phyloP scores from a whole-genome alignment of 2,113 vertebrate species.

The Indri indri region DNA sequence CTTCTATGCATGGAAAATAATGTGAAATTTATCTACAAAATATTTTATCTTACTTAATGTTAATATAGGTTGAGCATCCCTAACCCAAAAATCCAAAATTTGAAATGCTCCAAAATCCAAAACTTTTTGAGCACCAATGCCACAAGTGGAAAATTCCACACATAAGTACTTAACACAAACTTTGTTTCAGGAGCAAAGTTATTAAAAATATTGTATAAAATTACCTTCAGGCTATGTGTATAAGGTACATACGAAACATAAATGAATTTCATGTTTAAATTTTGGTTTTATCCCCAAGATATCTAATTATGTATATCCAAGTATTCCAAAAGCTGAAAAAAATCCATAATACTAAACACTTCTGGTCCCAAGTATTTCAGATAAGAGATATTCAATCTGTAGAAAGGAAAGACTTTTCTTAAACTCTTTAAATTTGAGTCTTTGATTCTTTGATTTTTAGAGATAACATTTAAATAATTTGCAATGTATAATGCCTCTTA shows the following conservation, averaged over 20 bases:
- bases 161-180: background rate
- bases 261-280: background rate
- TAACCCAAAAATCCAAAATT: background rate
- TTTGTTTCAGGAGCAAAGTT: background rate
- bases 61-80: background rate
- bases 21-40: background rate
- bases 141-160: background rate
- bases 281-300: background rate
- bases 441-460: background rate
- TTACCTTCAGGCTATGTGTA: background rate
- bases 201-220: background rate
- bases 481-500: background rate
- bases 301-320: background rate
- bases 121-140: background rate
- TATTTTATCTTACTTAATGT: background rate
- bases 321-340: background rate
- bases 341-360: background rate
- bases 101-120: background rate
- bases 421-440: background rate
- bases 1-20: background rate
- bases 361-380: background rate
- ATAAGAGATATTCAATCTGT: background rate
- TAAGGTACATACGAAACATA: background rate
- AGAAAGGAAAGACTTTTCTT: background rate
- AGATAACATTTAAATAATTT: constrained; percentile 5